A percentile compares a stretch with the other conserved stretches of the same genome.
Evolutionary conservation across 2,113 vertebrate genomes (phyloP).

Genomic region (Sialia sialis): DNA sequence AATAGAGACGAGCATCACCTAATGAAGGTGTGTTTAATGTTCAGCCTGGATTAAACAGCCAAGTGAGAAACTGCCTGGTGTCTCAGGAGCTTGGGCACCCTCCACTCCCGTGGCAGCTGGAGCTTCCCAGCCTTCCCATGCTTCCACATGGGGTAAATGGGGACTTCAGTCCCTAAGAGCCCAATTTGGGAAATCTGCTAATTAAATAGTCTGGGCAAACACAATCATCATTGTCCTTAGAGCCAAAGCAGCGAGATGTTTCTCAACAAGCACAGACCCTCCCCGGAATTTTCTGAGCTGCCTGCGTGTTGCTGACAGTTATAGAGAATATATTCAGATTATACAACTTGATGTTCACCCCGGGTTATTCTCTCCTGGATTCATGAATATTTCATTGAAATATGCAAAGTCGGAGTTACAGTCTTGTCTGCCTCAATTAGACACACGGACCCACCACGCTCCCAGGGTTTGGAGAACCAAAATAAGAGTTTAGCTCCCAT

Average conservation of each 20-base stretch:
- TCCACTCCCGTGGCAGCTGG: background rate
- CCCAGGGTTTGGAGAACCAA: background rate
- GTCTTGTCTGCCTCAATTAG: background rate
- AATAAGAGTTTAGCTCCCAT: background rate
- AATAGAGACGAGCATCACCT: background rate
- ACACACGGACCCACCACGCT: background rate
- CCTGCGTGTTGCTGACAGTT: background rate
- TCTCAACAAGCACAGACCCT: background rate
- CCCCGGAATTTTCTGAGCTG: background rate
- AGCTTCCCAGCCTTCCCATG: background rate
- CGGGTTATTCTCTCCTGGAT: constrained; percentile 16
- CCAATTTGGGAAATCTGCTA: background rate
- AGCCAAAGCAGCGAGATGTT: background rate
- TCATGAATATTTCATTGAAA: constrained; percentile 10
- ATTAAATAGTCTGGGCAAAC: constrained; percentile 14
- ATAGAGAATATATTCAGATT: background rate
- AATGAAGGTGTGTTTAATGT: background rate
- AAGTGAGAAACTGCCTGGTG: background rate
- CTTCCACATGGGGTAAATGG: background rate
- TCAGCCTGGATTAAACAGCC: background rate
- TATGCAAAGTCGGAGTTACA: background rate
- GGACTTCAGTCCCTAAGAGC: background rate
- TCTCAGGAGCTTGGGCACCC: background rate
- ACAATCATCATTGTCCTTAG: background rate
- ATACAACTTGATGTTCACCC: background rate